Evolutionary conservation across 2,888 invertebrate species (phyloP).

Genomic region (Lampropteryx suffumata): DNA sequence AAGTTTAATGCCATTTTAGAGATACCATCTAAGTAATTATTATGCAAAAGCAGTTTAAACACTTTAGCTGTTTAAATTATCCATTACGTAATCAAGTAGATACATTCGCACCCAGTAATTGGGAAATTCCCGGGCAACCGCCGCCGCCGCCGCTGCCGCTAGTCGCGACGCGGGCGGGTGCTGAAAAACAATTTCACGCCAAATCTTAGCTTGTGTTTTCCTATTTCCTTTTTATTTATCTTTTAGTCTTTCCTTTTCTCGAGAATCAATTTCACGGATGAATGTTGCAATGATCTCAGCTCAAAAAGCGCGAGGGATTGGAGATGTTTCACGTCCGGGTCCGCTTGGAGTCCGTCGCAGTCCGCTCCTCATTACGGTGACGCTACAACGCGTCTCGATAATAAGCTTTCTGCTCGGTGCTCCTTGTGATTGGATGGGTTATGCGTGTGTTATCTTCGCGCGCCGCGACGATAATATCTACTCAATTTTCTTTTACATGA

Average conservation of each 20-base stretch:
- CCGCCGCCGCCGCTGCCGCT: slow-evolving; percentile 54
- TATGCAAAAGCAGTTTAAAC: slow-evolving; percentile 27
- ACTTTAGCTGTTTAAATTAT: slow-evolving; percentile 45
- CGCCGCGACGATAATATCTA: slow-evolving; percentile 66
- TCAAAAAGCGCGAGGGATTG: slow-evolving; percentile 72
- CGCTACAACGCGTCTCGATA: slow-evolving; percentile 69
- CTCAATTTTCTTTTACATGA: slow-evolving; percentile 71
- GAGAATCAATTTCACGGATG: slow-evolving; percentile 83
- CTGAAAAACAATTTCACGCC: slow-evolving; percentile 83
- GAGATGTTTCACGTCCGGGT: slow-evolving; percentile 26
- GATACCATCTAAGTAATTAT: slow-evolving; percentile 19
- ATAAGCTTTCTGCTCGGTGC: slow-evolving; percentile 76
- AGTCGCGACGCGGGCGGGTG: slow-evolving; percentile 63
- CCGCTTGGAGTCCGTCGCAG: slow-evolving; percentile 34
- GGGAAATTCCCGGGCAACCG: slow-evolving; percentile 75
- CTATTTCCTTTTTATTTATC: slow-evolving; percentile 83
- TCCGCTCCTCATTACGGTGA: slow-evolving; percentile 64
- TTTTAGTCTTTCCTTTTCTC: slow-evolving; percentile 81
- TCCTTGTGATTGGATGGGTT: slow-evolving; percentile 76
- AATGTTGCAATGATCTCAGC: slow-evolving; percentile 81
- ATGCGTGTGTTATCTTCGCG: slow-evolving; percentile 77
- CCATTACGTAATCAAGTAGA: slow-evolving; percentile 72
- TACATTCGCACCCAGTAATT: slow-evolving; percentile 79
- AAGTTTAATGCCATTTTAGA: slow-evolving; percentile 6
- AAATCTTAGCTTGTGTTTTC: slow-evolving; percentile 83